Base-by-base conservation (phyloP, 2,797 vertebrate species). In the Babyrousa celebensis region DNA sequence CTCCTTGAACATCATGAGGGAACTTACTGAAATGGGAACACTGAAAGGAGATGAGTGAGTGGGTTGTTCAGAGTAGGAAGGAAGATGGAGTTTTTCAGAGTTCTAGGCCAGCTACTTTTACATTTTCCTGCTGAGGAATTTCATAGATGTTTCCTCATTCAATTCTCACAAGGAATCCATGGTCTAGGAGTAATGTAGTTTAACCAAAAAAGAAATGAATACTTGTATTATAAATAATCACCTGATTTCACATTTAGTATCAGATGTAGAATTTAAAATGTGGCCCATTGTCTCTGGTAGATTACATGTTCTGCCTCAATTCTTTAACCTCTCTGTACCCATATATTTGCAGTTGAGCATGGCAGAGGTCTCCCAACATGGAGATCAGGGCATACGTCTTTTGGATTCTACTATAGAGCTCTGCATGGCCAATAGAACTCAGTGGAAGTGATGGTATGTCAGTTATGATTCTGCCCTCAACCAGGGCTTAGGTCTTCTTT, bases 181-280 rank as follows among this genome's bases (percentile, higher is more conserved):
- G 58, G 25, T 16, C 54, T 52, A 58, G 72, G 20, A 85, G 75
- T 52, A 75, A 85, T 15, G 15, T 52, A 16, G 15, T 68, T 84
- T 67, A 84, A 88, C 77, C 79, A 32, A 93, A 62, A 77, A 93
- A n/a, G 65, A 87, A 93, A 75, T 70, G 32, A 93, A 93, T 29
- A 52, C 16, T 84, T 29, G 17, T 40, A 21, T 72, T 92, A 88
- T 62, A 68, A 89, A 85, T 68, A 87, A 62, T n/a, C 3, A 20
- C 23, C 29, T 16, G 18, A 12, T 36, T 65, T 91, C 54, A 63
- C 78, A 80, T 29, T 80, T 21, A 23, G 12, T 70, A 25, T 58
- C 20, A 88, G 40, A 89, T 0, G 12, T 11, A 72, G 25, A 68
- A 29, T 43, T 88, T 82, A 56, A 80, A 80, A 63, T 60, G 23